phyloP scores from a whole-genome alignment of 2,797 vertebrate genomes.

The Sparus aurata region DNA sequence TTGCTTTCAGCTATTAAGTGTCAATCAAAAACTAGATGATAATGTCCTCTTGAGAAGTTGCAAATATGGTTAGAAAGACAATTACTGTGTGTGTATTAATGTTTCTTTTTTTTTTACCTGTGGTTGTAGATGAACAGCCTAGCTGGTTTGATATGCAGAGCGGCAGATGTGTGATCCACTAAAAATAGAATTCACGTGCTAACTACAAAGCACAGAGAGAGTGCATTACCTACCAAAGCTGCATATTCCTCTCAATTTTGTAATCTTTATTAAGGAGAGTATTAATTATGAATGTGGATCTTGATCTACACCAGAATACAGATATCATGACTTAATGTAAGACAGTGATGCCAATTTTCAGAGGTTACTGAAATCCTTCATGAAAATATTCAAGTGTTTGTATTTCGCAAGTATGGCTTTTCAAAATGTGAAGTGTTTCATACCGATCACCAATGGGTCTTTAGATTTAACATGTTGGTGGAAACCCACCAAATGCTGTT shows the following conservation, averaged over 20 bases:
- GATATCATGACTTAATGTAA: not conserved
- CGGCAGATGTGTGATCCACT: slow-evolving; percentile 56
- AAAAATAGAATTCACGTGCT: slow-evolving; percentile 57
- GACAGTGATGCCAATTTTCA: slow-evolving; percentile 3
- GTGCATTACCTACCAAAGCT: not conserved
- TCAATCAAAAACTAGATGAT: not conserved
- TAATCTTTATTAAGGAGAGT: not conserved
- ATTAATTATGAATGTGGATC: not conserved
- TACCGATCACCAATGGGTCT: not conserved
- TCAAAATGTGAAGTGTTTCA: not conserved
- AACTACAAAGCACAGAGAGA: slow-evolving; percentile 32
- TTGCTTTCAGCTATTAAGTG: not conserved
- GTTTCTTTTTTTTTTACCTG: not conserved
- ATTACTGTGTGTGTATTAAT: not conserved
- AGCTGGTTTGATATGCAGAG: slow-evolving; percentile 56
- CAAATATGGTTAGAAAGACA: not conserved
- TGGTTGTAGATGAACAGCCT: slow-evolving; percentile 17
- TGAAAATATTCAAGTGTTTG: not conserved
- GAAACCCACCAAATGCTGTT: not conserved
- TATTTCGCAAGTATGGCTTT: slow-evolving; percentile 4
- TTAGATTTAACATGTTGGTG: not conserved
- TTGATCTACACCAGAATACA: not conserved
- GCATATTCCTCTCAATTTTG: slow-evolving; percentile 9
- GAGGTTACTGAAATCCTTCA: not conserved
- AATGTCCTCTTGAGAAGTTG: not conserved